These are phyloP conservation scores for Laupala kohalensis DNA, from an alignment of 1,140 invertebrate genomes.

Conservation along the genomic window DNA sequence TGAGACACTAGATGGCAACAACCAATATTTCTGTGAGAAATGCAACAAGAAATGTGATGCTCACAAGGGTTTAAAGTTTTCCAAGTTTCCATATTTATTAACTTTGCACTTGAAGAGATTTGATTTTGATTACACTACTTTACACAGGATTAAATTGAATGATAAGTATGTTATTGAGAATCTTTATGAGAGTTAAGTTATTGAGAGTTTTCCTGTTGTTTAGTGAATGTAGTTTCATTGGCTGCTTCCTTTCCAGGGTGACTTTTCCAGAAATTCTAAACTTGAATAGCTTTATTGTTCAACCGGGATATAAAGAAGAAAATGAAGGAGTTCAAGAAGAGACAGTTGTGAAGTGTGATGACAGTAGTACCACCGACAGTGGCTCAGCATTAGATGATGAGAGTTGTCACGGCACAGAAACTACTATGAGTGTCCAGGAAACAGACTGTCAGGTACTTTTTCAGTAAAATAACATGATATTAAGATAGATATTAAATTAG, in stretches of 20 bases:
- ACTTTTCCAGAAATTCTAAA: conserved; percentile 72
- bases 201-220: not conserved
- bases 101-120: conserved; percentile 83
- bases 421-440: conserved; percentile 23
- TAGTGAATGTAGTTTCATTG: not conserved
- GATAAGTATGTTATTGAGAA: conserved; percentile 54
- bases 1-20: conserved; percentile 71
- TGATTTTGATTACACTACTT: conserved; percentile 78
- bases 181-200: not conserved
- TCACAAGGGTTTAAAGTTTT: conserved; percentile 82
- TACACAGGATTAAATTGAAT: conserved; percentile 81
- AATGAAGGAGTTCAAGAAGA: conserved; percentile 27
- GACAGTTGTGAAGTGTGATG: conserved; percentile 40
- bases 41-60: conserved; percentile 84
- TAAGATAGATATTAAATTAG: too few relatives aligned
- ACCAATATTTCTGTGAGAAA: conserved; percentile 82
- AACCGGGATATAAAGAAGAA: conserved; percentile 25
- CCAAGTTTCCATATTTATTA: conserved; percentile 76
- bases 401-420: conserved; percentile 33
- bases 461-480: too few relatives aligned
- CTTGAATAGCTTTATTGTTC: conserved; percentile 60
- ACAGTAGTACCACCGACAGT: conserved; percentile 55
- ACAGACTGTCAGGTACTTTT: conserved; percentile 26
- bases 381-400: conserved; percentile 54
- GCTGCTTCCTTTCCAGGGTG: conserved; percentile 43